Percentiles rank a stretch among this genome's conserved stretches.
These are phyloP conservation scores for Lycodopsis pacificus DNA, from an alignment of 2,797 vertebrate genomes.

Conservation along the genomic window DNA sequence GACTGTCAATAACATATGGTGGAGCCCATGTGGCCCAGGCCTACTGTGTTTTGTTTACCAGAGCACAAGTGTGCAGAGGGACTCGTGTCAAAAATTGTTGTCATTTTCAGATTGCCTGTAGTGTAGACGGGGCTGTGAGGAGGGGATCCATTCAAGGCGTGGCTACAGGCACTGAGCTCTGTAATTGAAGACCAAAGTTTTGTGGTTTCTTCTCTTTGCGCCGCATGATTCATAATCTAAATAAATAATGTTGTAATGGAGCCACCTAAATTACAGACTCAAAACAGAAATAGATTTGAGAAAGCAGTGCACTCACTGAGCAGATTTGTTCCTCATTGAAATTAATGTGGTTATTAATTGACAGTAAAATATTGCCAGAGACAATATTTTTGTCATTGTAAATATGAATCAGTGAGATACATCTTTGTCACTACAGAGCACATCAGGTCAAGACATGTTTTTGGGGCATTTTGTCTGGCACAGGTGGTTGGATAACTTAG, in stretches of 20 bases:
- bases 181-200: conserved; percentile 83
- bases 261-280: conserved; percentile 84
- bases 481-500: conserved; percentile 23
- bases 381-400: conserved; percentile 14
- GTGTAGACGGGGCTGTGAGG: conserved; percentile 60
- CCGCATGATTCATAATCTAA: conserved; percentile 83
- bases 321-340: conserved; percentile 53
- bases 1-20: conserved; percentile 35
- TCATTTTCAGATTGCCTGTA: conserved; percentile 56
- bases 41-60: conserved; percentile 34
- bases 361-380: conserved; percentile 17
- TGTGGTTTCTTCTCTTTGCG: conserved; percentile 77
- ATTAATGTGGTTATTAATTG: conserved; percentile 64
- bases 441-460: conserved; percentile 33
- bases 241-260: conserved; percentile 86
- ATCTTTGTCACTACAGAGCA: conserved; percentile 34
- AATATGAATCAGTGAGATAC: conserved; percentile 13
- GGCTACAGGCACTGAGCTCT: conserved; percentile 77
- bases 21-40: conserved; percentile 37
- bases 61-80: conserved; percentile 14
- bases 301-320: conserved; percentile 54
- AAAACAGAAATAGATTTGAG: conserved; percentile 79
- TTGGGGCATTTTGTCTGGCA: conserved; percentile 5
- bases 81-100: conserved; percentile 37
- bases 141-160: conserved; percentile 77